A percentile compares a stretch with the other conserved stretches of the same genome.
Evolutionary conservation across 2,113 vertebrate genomes (phyloP).

Genomic region (Antidorcas marsupialis): DNA sequence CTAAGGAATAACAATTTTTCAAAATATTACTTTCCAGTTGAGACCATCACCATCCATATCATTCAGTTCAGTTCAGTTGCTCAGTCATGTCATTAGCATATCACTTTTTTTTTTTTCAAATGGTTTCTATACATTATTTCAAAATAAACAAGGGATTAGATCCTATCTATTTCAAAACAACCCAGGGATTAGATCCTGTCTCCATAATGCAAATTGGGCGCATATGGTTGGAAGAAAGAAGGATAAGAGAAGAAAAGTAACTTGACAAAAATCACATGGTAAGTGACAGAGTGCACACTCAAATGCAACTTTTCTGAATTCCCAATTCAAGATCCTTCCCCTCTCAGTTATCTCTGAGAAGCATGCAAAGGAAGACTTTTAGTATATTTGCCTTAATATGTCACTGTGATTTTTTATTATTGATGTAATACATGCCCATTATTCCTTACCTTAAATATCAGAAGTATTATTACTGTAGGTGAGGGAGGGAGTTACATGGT

Average conservation of each 20-base stretch:
- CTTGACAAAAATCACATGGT: neutral
- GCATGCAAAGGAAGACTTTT: neutral
- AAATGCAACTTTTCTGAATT: neutral
- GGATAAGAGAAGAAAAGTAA: neutral
- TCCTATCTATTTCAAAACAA: slow-evolving; percentile 1
- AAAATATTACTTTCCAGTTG: neutral
- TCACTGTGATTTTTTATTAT: neutral
- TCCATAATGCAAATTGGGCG: neutral
- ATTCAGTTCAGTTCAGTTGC: no score
- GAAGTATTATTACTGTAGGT: neutral
- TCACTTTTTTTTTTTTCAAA: neutral
- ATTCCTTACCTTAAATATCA: neutral
- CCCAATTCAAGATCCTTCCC: neutral
- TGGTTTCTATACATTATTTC: neutral
- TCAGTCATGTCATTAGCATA: neutral
- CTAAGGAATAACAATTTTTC: neutral
- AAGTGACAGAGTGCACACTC: neutral
- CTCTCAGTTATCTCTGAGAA: neutral
- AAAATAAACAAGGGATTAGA: neutral
- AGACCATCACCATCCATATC: neutral
- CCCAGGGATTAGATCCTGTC: neutral
- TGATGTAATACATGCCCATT: neutral
- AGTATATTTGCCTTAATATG: neutral
- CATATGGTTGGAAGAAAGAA: neutral
- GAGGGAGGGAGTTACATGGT: neutral